These are phyloP conservation scores for Theretra japonica DNA, from an alignment of 2,888 invertebrate species.

Conservation along the genomic window DNA sequence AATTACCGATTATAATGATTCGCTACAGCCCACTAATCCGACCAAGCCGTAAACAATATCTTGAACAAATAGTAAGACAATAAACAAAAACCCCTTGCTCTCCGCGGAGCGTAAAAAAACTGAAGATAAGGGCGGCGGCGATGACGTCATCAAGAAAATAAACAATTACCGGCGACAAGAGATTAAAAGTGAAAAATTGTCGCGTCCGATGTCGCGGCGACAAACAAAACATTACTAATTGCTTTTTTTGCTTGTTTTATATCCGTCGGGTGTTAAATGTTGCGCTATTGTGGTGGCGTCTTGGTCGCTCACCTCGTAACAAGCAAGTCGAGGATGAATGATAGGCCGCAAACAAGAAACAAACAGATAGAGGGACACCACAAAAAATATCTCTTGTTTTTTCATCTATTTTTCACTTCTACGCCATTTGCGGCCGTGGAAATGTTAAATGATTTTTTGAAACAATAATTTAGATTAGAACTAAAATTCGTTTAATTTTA, in stretches of 20 bases:
- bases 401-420: conserved; percentile 2
- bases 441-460: neutral
- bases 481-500: too few species aligned
- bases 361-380: conserved; percentile 26
- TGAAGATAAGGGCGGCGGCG: conserved; percentile 34
- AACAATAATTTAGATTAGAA: neutral
- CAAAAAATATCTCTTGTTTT: conserved; percentile 17
- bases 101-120: conserved; percentile 20
- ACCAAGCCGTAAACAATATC: neutral
- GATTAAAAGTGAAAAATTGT: conserved; percentile 68
- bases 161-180: conserved; percentile 55
- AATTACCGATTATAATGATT: neutral
- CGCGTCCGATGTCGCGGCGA: conserved; percentile 46
- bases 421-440: conserved; percentile 8
- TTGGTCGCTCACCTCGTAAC: conserved; percentile 39
- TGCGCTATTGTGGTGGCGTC: conserved; percentile 53
- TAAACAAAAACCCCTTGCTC: conserved; percentile 20
- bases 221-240: conserved; percentile 70
- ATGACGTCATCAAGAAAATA: conserved; percentile 55
- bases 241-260: conserved; percentile 54
- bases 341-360: conserved; percentile 32
- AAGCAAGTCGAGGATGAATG: conserved; percentile 54
- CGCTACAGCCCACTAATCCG: neutral
- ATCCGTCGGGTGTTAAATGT: conserved; percentile 30
- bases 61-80: conserved; percentile 16